A percentile compares a stretch with the other conserved stretches of the same genome.
These are phyloP conservation scores for Mya arenaria DNA, from an alignment of 1,140 invertebrate species.

Conservation along the genomic window DNA sequence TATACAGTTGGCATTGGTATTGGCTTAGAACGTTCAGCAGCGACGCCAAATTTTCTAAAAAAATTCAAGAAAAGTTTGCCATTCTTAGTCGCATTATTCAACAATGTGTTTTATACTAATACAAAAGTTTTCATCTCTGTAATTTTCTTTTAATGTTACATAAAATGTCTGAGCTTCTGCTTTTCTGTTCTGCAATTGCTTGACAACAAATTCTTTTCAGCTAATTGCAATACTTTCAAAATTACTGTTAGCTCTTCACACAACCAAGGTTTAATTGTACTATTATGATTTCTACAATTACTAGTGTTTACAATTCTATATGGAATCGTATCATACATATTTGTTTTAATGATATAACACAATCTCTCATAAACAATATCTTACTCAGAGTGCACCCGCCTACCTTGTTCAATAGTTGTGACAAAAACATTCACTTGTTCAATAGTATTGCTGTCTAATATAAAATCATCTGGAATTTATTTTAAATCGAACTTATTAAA, in stretches of 20 bases:
- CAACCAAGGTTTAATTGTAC: not conserved
- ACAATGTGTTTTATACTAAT: not conserved
- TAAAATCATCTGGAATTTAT: not conserved
- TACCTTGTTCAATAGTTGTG: not conserved
- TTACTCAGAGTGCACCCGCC: not conserved
- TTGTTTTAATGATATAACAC: slow-evolving; percentile 7
- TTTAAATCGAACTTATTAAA: slow-evolving; percentile 22
- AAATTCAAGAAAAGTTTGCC: not conserved
- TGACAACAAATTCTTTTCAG: not conserved
- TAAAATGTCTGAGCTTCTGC: not conserved
- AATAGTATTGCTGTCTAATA: not conserved
- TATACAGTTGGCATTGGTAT: not conserved
- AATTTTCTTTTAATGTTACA: not conserved
- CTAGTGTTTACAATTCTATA: not conserved
- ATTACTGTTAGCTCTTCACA: not conserved
- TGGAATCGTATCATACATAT: not conserved
- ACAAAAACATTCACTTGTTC: not conserved
- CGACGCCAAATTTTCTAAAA: not conserved
- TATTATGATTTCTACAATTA: not conserved
- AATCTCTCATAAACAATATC: slow-evolving; percentile 3
- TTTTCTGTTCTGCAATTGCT: not conserved
- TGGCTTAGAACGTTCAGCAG: not conserved
- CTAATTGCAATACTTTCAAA: not conserved
- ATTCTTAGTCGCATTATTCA: not conserved
- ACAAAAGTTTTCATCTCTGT: not conserved